phyloP scores from a whole-genome alignment of 2,888 invertebrate species.

The Diabrotica balteata region DNA sequence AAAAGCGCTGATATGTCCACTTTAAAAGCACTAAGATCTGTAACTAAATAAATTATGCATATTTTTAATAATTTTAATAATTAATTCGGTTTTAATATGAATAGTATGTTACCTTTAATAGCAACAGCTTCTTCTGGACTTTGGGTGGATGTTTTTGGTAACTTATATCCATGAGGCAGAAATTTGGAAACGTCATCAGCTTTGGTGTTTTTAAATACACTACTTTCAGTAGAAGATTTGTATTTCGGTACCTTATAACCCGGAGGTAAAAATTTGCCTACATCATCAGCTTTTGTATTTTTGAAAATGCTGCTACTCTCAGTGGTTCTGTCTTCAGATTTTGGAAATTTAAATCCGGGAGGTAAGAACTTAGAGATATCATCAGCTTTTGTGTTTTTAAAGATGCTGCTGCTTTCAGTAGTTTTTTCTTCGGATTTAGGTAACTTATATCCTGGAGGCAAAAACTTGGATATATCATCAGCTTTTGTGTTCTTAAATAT shows the following conservation, averaged over 20 bases:
- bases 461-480: constrained; percentile 31
- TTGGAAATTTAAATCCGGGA: constrained; percentile 24
- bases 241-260: constrained; percentile 27
- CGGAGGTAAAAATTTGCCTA: not conserved
- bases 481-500: constrained; percentile 26
- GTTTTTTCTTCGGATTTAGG: constrained; percentile 25
- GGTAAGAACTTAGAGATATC: constrained; percentile 65
- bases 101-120: constrained; percentile 1
- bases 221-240: constrained; percentile 15
- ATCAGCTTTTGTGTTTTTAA: constrained; percentile 64
- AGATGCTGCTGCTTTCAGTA: constrained; percentile 48
- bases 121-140: constrained; percentile 35
- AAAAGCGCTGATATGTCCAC: constrained; percentile 50
- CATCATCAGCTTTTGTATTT: constrained; percentile 35
- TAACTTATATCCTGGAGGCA: constrained; percentile 29
- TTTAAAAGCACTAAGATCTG: constrained; percentile 21
- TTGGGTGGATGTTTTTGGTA: constrained; percentile 40
- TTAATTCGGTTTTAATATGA: constrained; percentile 21
- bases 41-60: constrained; percentile 43
- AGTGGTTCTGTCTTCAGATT: constrained; percentile 12
- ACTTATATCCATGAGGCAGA: constrained; percentile 72
- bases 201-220: constrained; percentile 61
- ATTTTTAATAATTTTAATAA: no score
- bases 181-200: constrained; percentile 68
- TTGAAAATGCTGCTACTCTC: constrained; percentile 3